Percentiles rank a stretch among this genome's conserved stretches.
phyloP scores from a whole-genome alignment of 2,797 vertebrate genomes.

The Chrosomus eos region DNA sequence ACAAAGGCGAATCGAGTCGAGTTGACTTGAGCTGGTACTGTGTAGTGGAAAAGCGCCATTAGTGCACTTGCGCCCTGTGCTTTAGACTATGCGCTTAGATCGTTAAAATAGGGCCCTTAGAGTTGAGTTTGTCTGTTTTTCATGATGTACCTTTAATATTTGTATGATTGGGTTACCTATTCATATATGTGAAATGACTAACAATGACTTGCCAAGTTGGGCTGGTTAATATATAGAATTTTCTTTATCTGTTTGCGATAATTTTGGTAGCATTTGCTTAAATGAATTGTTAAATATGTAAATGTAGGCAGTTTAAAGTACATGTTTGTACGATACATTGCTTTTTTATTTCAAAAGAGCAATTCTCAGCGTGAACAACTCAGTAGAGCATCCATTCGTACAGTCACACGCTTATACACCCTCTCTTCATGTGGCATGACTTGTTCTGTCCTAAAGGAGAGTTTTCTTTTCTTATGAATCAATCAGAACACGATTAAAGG shows the following conservation, averaged over 20 bases:
- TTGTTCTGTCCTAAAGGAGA: neutral
- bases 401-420: neutral
- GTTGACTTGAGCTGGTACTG: too few species aligned
- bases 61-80: too few species aligned
- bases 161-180: neutral
- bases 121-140: neutral
- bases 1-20: too few species aligned
- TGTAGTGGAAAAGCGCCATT: too few species aligned
- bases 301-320: neutral
- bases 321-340: neutral
- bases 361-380: neutral
- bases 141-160: neutral
- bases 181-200: neutral
- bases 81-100: too few species aligned
- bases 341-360: neutral
- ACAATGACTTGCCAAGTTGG: neutral
- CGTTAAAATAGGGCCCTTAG: too few species aligned
- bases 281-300: neutral
- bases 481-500: conserved; percentile 56
- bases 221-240: neutral
- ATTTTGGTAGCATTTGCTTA: neutral
- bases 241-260: neutral
- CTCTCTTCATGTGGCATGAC: neutral
- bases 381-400: neutral
- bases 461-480: conserved; percentile 54